phyloP scores from a whole-genome alignment of 2,888 invertebrate species.

The Aphidius colemani region DNA sequence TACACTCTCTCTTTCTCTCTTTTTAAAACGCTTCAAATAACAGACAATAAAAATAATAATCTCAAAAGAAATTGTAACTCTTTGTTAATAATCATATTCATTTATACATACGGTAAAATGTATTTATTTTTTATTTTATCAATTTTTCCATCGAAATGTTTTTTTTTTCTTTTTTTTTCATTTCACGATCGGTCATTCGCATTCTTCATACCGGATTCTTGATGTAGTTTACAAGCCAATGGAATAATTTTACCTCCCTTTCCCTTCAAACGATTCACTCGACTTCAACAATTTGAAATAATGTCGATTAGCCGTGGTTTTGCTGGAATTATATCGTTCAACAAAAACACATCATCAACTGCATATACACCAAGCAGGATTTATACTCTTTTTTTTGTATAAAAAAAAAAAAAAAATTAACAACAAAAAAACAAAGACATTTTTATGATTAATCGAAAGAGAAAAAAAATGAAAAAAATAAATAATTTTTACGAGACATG shows the following conservation, averaged over 20 bases:
- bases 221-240: slow-evolving; percentile 13
- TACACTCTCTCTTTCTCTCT: slow-evolving; percentile 15
- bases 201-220: slow-evolving; percentile 18
- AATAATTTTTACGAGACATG: slow-evolving; percentile 11
- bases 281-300: slow-evolving; percentile 18
- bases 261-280: slow-evolving; percentile 23
- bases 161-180: background rate
- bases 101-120: slow-evolving; percentile 1
- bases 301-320: slow-evolving; percentile 13
- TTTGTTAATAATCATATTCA: slow-evolving; percentile 20
- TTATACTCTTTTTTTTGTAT: background rate
- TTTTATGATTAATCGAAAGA: no score
- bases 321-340: background rate
- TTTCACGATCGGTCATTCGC: background rate
- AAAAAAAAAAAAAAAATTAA: background rate
- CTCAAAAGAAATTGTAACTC: background rate
- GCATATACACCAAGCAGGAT: no score
- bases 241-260: slow-evolving; percentile 7
- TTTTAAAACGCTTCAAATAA: background rate
- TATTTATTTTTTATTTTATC: background rate
- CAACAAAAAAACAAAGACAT: slow-evolving; percentile 10
- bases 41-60: background rate
- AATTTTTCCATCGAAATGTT: background rate
- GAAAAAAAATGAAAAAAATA: slow-evolving; percentile 18
- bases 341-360: no score